Base-by-base conservation (phyloP, 2,888 invertebrate species). In the Drosophila anomelani region DNA sequence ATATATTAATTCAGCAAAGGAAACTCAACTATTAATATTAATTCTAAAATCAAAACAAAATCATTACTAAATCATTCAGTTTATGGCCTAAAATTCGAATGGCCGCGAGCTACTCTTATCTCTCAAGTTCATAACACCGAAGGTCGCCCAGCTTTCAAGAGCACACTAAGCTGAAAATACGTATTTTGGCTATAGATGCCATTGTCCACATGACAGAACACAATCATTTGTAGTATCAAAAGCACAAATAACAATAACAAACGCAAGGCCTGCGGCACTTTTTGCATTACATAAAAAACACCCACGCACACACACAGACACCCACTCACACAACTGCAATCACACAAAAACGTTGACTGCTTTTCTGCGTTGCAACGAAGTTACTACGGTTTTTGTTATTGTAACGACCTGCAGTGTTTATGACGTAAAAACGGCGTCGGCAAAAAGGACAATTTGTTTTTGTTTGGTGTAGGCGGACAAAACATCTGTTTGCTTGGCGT, bases 381-480 rank as follows among this genome's bases (percentile, higher is more conserved):
- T 77, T 85, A 56, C 75, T 73, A 68, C 78, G 77, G 68, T 77
- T 77, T 64, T 78, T 69, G 76, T 67, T 62, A 54, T 57, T 56
- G 74, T 70, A 61, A 60, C 41, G 55, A 69, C 15, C 15, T 41
- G 53, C 36, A 47, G 51, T 36, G 15, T 36, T 53, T 63, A 56
- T 81, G 84, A 77, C 79, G 81, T 79, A 81, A 75, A 81, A 77
- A 51, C 56, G 32, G 61, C 62, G 61, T 64, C 76, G 64, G 32
- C 73, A 69, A 64, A 64, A 67, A 39, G 76, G 76, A 70, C 78
- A 86, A 88, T 76, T 78, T 86, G 78, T 88, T 87, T 81, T 87
- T 88, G 84, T 84, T 85, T 85, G 74, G 80, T 77, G 72, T 85
- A 79, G 79, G 75, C 62, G 51, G 51, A 15, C 51, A 85, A 78